phyloP scores from a whole-genome alignment of 2,888 invertebrate genomes.

The Endotricha flammealis region DNA sequence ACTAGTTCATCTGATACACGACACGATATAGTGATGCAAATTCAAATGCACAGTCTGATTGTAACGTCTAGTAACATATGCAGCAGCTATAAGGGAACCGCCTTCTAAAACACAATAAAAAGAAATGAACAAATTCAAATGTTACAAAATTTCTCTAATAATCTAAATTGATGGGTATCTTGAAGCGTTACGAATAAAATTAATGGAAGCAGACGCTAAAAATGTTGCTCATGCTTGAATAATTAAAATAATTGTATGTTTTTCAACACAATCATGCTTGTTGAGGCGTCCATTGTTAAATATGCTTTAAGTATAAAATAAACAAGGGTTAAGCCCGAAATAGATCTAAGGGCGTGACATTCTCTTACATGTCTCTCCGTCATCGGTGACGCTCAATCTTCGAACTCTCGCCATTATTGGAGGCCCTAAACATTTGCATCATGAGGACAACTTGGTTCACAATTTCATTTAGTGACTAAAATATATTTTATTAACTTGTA shows the following conservation, averaged over 20 bases:
- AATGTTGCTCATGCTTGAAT: no score
- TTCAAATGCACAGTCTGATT: no score
- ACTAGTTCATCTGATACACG: no score
- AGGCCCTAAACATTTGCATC: conserved; percentile 57
- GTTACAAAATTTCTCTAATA: no score
- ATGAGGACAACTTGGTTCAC: conserved; percentile 14
- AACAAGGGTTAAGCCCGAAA: conserved; percentile 10
- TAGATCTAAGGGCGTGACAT: conserved; percentile 24
- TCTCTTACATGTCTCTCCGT: conserved; percentile 85
- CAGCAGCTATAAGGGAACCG: no score
- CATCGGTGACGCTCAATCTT: conserved; percentile 83
- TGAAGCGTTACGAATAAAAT: not conserved
- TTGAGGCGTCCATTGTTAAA: conserved; percentile 6
- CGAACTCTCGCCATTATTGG: conserved; percentile 76
- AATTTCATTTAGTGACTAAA: conserved; percentile 1
- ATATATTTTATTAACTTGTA: no score
- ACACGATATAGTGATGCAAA: no score
- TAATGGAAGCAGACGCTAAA: not conserved
- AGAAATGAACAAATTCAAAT: no score
- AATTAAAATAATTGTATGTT: no score
- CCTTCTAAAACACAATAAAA: no score
- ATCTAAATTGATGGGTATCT: no score
- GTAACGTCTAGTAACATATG: no score
- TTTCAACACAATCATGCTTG: conserved; percentile 9
- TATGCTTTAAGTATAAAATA: conserved; percentile 17